Evolutionary conservation across 2,113 vertebrate species (phyloP).

Genomic region (Tylochromis polylepis): DNA sequence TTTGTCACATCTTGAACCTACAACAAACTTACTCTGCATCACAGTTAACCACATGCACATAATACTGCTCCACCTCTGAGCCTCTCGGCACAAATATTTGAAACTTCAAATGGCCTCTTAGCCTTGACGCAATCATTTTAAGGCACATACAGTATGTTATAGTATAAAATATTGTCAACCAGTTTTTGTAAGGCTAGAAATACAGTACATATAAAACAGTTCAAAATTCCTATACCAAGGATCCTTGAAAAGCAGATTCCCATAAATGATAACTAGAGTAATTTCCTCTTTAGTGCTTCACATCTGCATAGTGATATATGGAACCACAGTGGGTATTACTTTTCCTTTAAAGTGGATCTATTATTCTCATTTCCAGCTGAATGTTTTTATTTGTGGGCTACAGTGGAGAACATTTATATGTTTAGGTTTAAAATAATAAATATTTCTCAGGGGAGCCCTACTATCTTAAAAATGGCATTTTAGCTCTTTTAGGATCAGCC

Average conservation of each 20-base stretch:
- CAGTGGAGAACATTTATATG: neutral
- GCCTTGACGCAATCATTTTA: constrained; percentile 10
- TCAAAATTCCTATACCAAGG: constrained; percentile 22
- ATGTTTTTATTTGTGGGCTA: neutral
- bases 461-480: neutral
- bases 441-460: neutral
- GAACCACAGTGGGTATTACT: constrained; percentile 24
- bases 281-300: constrained; percentile 33
- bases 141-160: constrained; percentile 48
- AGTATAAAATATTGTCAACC: constrained; percentile 51
- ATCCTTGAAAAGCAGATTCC: constrained; percentile 34
- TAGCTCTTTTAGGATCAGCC: neutral
- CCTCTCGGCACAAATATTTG: neutral
- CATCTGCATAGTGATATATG: constrained; percentile 21
- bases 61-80: constrained; percentile 15
- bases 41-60: constrained; percentile 30
- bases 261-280: constrained; percentile 34
- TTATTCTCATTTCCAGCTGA: neutral
- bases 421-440: neutral
- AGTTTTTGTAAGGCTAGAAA: constrained; percentile 44
- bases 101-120: constrained; percentile 4
- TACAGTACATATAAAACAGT: constrained; percentile 56
- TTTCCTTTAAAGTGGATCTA: neutral
- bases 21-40: constrained; percentile 24
- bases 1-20: constrained; percentile 53